Percentiles rank a stretch among this genome's conserved stretches.
phyloP scores from a whole-genome alignment of 2,113 vertebrate genomes.

The Nanorana parkeri region DNA sequence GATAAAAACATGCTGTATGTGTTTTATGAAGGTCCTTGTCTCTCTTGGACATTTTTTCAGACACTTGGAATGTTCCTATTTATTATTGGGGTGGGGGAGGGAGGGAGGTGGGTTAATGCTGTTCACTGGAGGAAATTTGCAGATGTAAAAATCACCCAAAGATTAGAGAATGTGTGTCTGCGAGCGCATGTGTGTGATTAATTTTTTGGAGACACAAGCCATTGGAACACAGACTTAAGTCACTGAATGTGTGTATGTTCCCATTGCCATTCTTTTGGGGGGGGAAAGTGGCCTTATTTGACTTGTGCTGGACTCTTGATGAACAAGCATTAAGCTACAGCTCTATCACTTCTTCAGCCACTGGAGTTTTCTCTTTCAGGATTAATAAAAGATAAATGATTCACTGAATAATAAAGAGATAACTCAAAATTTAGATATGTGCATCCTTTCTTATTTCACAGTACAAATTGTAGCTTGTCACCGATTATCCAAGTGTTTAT shows the following conservation, averaged over 20 bases:
- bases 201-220: constrained; percentile 18
- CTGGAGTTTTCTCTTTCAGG: constrained; percentile 53
- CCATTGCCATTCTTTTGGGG: constrained; percentile 15
- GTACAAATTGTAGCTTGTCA: background rate
- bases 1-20: background rate
- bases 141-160: constrained; percentile 17
- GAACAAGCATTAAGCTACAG: constrained; percentile 23
- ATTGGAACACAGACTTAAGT: constrained; percentile 8
- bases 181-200: background rate
- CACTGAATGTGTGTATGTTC: constrained; percentile 16
- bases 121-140: background rate
- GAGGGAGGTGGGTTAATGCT: background rate
- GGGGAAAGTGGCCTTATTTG: constrained; percentile 50
- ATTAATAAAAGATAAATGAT: constrained; percentile 42
- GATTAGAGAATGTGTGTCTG: constrained; percentile 27
- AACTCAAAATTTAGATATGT: background rate
- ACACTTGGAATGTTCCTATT: constrained; percentile 38
- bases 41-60: constrained; percentile 23
- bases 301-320: constrained; percentile 31
- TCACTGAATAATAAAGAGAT: constrained; percentile 44
- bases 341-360: constrained; percentile 9
- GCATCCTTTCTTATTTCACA: background rate
- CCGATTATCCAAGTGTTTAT: too few species aligned
- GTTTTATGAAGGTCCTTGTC: background rate
- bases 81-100: constrained; percentile 1